Percentiles rank a stretch among this genome's conserved stretches.
These are phyloP conservation scores for Balearica regulorum DNA, from an alignment of 2,797 vertebrate species.

Conservation along the genomic window DNA sequence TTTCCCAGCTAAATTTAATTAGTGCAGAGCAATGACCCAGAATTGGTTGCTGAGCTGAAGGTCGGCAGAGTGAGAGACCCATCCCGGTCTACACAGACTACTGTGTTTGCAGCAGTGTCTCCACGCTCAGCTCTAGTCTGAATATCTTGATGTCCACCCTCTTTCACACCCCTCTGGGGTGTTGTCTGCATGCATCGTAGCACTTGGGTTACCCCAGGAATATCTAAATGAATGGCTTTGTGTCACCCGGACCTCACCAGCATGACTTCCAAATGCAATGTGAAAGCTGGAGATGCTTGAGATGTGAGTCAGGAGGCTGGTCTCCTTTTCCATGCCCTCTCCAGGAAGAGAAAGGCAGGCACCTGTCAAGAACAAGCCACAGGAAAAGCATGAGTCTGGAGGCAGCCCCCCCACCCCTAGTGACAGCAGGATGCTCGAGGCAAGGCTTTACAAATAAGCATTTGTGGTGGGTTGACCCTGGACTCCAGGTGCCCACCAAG, in stretches of 20 bases:
- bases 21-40: background rate
- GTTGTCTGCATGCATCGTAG: background rate
- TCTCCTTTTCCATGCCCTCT: background rate
- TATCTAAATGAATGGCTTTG: background rate
- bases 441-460: background rate
- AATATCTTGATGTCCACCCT: background rate
- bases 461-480: too few species aligned
- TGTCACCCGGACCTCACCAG: background rate
- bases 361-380: background rate
- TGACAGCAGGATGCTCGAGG: accelerated
- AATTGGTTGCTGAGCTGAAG: background rate
- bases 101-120: background rate
- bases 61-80: background rate
- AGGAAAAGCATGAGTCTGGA: background rate
- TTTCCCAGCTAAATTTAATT: background rate
- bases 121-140: background rate
- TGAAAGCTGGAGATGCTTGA: background rate
- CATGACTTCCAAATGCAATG: background rate
- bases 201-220: background rate
- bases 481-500: too few species aligned
- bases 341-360: background rate
- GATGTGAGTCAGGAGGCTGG: background rate
- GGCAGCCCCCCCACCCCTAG: background rate
- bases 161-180: background rate
- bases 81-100: background rate